These are phyloP conservation scores for Salarias fasciatus DNA, from an alignment of 2,797 vertebrate genomes.

Conservation along the genomic window DNA sequence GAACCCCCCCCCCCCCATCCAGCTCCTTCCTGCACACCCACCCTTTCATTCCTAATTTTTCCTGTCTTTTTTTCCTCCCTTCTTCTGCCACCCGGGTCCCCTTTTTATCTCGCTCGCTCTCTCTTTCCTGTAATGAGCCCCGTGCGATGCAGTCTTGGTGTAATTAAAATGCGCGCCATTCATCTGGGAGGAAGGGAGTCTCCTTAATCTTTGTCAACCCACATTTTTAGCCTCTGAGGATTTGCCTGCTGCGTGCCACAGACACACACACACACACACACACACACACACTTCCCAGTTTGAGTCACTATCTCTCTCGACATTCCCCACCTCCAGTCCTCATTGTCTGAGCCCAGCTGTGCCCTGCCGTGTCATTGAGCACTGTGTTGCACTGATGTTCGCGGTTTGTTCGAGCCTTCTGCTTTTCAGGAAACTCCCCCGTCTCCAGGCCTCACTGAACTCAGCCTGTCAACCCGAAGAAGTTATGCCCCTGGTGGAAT, in stretches of 20 bases:
- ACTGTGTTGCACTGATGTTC: slow-evolving; percentile 19
- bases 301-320: slow-evolving; percentile 37
- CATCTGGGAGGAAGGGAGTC: slow-evolving; percentile 80
- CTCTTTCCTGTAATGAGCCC: slow-evolving; percentile 71
- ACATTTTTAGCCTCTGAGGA: slow-evolving; percentile 69
- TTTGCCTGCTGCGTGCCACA: slow-evolving; percentile 34
- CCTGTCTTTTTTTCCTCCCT: slow-evolving; percentile 43
- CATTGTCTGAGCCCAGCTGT: slow-evolving; percentile 53
- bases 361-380: slow-evolving; percentile 19
- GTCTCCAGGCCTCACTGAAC: slow-evolving; percentile 6
- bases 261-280: no score
- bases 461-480: slow-evolving; percentile 2
- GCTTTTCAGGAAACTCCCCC: slow-evolving; percentile 9
- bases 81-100: slow-evolving; percentile 27
- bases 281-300: slow-evolving; percentile 30
- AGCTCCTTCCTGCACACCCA: slow-evolving; percentile 6
- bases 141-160: slow-evolving; percentile 60
- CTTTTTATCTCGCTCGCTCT: slow-evolving; percentile 25
- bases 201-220: slow-evolving; percentile 78
- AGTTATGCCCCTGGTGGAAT: not conserved
- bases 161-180: slow-evolving; percentile 81
- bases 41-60: slow-evolving; percentile 43
- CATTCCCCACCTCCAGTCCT: slow-evolving; percentile 49
- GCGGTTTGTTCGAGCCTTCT: slow-evolving; percentile 17
- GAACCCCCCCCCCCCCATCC: slow-evolving; percentile 17